These are phyloP conservation scores for Quiscalus mexicanus DNA, from an alignment of 2,113 vertebrate species.

Conservation along the genomic window DNA sequence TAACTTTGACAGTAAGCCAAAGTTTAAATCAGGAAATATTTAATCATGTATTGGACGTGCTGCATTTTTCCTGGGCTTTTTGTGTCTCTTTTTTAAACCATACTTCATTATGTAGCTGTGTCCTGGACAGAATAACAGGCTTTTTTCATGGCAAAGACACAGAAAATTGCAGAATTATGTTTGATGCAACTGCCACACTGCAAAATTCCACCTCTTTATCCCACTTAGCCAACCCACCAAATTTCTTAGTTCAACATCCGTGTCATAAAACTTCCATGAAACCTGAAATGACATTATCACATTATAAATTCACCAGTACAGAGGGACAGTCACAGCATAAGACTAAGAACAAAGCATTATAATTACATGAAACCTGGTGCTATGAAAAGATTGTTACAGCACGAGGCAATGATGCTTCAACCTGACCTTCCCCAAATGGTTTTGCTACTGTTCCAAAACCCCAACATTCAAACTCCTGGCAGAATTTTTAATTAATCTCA, in stretches of 20 bases:
- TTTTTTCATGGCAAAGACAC: not conserved
- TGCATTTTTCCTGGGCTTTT: not conserved
- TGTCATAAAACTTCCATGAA: not conserved
- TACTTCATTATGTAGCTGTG: not conserved
- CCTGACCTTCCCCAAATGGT: not conserved
- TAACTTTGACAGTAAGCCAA: conserved; percentile 1
- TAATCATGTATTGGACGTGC: not conserved
- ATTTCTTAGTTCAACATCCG: not conserved
- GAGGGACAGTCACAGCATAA: not conserved
- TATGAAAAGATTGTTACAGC: not conserved
- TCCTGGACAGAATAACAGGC: not conserved
- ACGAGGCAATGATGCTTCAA: not conserved
- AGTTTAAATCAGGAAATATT: not conserved
- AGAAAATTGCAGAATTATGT: not conserved
- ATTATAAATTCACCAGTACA: not conserved
- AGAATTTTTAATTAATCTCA: not conserved
- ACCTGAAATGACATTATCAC: not conserved
- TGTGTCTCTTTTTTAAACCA: not conserved
- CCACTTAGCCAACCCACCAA: too few species aligned
- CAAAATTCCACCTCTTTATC: not conserved
- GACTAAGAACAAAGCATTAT: not conserved
- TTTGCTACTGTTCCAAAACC: not conserved
- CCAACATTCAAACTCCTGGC: not conserved
- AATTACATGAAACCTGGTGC: not conserved
- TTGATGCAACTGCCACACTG: not conserved